A percentile compares a stretch with the other conserved stretches of the same genome.
phyloP scores from a whole-genome alignment of 2,888 invertebrate species.

The Perithous albicinctus region DNA sequence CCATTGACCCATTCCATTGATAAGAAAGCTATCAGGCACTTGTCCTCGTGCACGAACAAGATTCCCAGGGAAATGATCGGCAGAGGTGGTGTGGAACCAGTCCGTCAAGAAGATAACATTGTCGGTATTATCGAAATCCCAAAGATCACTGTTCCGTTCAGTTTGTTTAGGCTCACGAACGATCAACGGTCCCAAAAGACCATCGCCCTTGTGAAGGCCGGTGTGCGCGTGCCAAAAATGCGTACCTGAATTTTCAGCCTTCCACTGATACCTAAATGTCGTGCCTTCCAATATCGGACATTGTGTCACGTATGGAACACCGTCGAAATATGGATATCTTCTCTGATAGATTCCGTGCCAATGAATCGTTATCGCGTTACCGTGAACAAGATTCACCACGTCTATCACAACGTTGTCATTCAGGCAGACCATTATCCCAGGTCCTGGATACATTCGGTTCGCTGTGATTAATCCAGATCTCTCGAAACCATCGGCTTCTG shows the following conservation, averaged over 20 bases:
- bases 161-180: slow-evolving; percentile 85
- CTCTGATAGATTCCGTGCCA: slow-evolving; percentile 96
- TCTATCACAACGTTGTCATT: slow-evolving; percentile 94
- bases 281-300: slow-evolving; percentile 95
- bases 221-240: slow-evolving; percentile 84
- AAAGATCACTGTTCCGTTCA: slow-evolving; percentile 62
- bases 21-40: slow-evolving; percentile 92
- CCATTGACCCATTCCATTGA: slow-evolving; percentile 91
- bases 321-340: slow-evolving; percentile 93
- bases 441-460: slow-evolving; percentile 96
- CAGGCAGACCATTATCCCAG: slow-evolving; percentile 94
- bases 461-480: slow-evolving; percentile 91
- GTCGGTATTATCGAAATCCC: slow-evolving; percentile 64
- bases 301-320: slow-evolving; percentile 94
- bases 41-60: slow-evolving; percentile 92
- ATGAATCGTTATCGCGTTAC: slow-evolving; percentile 94
- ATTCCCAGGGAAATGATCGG: slow-evolving; percentile 90
- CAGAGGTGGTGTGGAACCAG: slow-evolving; percentile 87
- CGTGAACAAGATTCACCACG: slow-evolving; percentile 94
- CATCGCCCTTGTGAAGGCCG: slow-evolving; percentile 87
- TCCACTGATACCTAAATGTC: slow-evolving; percentile 89
- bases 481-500: slow-evolving; percentile 94
- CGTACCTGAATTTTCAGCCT: slow-evolving; percentile 80
- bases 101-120: slow-evolving; percentile 68
- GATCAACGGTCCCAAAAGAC: slow-evolving; percentile 87